Percentiles rank a stretch among this genome's conserved stretches.
Evolutionary conservation across 2,113 vertebrate genomes (phyloP).

Genomic region (Cyphomyrus plagiostoma): DNA sequence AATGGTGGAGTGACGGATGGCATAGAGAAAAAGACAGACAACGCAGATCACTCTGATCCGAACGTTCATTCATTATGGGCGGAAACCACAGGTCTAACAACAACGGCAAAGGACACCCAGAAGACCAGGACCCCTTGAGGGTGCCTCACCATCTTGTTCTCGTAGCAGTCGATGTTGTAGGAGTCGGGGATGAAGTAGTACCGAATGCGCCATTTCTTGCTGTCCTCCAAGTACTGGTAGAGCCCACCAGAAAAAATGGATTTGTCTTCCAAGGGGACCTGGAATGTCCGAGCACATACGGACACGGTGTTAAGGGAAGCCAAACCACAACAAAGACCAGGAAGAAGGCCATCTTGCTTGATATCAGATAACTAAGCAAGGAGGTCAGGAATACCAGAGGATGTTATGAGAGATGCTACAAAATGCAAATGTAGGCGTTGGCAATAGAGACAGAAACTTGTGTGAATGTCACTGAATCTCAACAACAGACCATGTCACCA

Average conservation of each 20-base stretch:
- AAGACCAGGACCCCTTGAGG: neutral
- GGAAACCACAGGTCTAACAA: neutral
- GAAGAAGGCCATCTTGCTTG: neutral
- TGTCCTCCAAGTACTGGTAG: conserved; percentile 89
- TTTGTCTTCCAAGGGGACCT: conserved; percentile 78
- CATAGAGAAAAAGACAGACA: neutral
- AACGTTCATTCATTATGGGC: neutral
- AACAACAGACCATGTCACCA: neutral
- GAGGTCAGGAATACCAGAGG: neutral
- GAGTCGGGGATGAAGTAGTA: conserved; percentile 78
- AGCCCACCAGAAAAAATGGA: conserved; percentile 86
- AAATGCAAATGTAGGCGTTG: neutral
- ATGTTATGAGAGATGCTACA: neutral
- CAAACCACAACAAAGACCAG: neutral
- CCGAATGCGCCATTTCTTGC: conserved; percentile 86
- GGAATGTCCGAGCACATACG: neutral
- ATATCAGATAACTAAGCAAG: neutral
- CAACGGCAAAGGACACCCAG: neutral
- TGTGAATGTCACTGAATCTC: neutral
- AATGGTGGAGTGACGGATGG: neutral
- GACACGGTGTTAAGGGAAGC: neutral
- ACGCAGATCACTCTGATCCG: neutral
- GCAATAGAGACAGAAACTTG: neutral
- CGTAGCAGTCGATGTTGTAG: conserved; percentile 74
- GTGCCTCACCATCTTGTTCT: conserved; percentile 75